Base-by-base conservation (phyloP, 2,113 vertebrate genomes). In the Odobenus rosmarus region DNA sequence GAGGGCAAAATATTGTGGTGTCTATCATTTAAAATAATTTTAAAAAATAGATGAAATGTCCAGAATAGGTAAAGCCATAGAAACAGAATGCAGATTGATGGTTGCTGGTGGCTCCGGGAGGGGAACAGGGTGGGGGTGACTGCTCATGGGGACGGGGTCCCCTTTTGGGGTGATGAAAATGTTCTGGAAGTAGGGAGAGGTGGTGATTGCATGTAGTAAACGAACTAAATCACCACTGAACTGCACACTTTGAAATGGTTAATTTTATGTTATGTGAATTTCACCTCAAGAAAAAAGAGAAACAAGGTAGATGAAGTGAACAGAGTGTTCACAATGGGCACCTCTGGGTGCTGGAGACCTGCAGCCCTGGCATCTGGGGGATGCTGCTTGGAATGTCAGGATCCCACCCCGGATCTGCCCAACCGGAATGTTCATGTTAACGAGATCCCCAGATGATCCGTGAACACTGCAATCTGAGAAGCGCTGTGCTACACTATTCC, bases 291-390 rank as follows among this genome's bases (percentile, higher is more conserved):
- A 28, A 62, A 36, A 59, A 57, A 0, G 15, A 90, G 53, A 15
- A 4, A 59, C 53, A 72, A 53, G 7, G 21, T 0, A 57, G 76
- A 72, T 19, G 24, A 67, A 15, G 21, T 10, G 31, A 57, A 51
- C 14, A 23, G 0, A 12, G 12, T 26, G 39, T 24, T 55, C 49
- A 28, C 23, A 5, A 18, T 2, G 16, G 62, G 33, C 31, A 16
- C 18, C 14, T 13, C 42, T 53, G 26, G 55, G 31, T 4, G 64
- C 16, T 1, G 55, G 90, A 24, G n/a, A 55, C 31, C 67, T 5
- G 33, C 14, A 36, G 88, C 62, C 4, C 4, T 15, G 3, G 51
- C 5, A 3, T 46, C 77, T 7, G 18, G 7, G 28, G 62, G 87
- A 39, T 64, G n/a, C 23, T 33, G 42, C 42, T 4, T 26, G 31